Evolutionary conservation across 2,113 vertebrate genomes (phyloP), one percentile per base, ranked within the genome.

Genomic region (Leucopsar rothschildi): DNA sequence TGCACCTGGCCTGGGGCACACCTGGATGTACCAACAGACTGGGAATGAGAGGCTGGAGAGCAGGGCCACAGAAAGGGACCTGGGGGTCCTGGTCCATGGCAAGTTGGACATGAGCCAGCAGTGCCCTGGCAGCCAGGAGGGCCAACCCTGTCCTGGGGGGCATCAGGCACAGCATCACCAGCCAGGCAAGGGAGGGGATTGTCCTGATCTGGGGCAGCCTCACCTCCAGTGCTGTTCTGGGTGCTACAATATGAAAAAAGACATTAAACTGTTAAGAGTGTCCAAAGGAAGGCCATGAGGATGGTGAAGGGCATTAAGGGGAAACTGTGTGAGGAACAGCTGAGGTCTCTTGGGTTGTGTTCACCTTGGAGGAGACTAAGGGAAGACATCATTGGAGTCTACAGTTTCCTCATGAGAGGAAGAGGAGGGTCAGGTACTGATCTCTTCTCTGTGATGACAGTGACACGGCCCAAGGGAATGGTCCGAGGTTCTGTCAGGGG

Each of bases 161-260:
- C 22, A 33, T 52, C 83, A 44, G 72, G 53, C 2, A 22, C 83
- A 52, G 53, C 25, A 52, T 52, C 50, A 52, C 8, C 50, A 52
- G 25, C 45, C 0, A 0, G 53, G 37, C 37, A 33, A 44, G 37
- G 72, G 22, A 52, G 37, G 52, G 21, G 21, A 68, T 33, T 60
- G 63, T 77, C 31, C 33, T 0, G 2, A 22, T 0, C 71, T 76
- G 71, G 63, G 44, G 11, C 1, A 0, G 37, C 61, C 53, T 44
- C 63, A 12, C 44, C 18, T 27, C 0, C 37, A 45, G 27, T 15
- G 5, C 63, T 33, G 7, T 18, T 77, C 14, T 52, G 22, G 11
- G 33, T 15, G 5, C 45, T 10, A 18, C 45, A 77, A 5, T 52
- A 12, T 68, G 33, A 52, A 15, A 16, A 66, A 52, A 18, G 45